phyloP scores from a whole-genome alignment of 2,113 vertebrate genomes.

The Origma solitaria region DNA sequence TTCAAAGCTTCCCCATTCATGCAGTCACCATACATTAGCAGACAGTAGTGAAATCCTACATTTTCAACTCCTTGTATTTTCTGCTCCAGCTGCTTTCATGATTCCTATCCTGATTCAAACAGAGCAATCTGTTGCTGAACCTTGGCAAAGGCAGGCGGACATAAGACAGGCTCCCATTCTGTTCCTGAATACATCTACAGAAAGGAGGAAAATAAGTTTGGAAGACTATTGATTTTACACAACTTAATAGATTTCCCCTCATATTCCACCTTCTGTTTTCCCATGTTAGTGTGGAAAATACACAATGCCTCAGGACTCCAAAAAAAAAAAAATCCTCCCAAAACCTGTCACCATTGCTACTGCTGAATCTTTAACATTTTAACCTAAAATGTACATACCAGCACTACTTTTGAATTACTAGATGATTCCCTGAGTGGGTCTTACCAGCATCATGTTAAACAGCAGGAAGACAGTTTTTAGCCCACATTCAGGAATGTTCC shows the following conservation, averaged over 20 bases:
- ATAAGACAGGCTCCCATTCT: neutral
- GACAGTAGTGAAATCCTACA: neutral
- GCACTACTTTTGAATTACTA: neutral
- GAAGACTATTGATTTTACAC: neutral
- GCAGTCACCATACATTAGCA: rapidly evolving
- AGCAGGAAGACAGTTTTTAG: neutral
- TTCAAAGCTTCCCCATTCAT: neutral
- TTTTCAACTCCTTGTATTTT: neutral
- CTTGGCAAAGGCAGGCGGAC: neutral
- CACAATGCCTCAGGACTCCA: neutral
- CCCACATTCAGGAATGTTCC: neutral
- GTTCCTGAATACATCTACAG: neutral
- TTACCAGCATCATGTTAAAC: neutral
- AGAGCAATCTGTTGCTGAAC: neutral
- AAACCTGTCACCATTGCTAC: neutral
- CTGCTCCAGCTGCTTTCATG: neutral
- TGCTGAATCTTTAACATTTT: neutral
- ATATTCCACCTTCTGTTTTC: neutral
- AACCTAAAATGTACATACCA: rapidly evolving
- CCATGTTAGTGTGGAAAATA: neutral
- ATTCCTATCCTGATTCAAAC: neutral
- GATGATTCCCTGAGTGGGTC: neutral
- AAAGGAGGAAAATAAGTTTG: neutral
- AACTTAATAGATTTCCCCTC: neutral
- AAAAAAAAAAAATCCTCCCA: neutral